phyloP scores from a whole-genome alignment of 2,797 vertebrate species.

The Arrhamphus sclerolepis region DNA sequence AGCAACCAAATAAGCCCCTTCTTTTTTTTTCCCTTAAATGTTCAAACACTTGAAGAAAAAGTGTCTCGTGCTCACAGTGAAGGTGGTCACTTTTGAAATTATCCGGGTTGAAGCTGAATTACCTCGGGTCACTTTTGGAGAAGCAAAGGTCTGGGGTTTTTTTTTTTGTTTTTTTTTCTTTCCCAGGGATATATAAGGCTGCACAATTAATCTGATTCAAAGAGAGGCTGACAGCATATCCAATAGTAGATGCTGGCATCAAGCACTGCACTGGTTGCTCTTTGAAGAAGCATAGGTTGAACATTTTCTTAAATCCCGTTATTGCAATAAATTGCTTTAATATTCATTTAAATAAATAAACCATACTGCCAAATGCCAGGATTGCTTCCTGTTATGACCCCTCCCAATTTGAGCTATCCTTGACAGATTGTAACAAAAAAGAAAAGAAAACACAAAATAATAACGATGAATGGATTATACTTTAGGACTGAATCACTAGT shows the following conservation, averaged over 20 bases:
- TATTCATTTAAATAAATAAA: slow-evolving; percentile 2
- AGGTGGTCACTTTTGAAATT: too few species aligned
- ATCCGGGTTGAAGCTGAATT: too few species aligned
- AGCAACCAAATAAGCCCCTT: slow-evolving; percentile 31
- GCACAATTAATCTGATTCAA: slow-evolving; percentile 38
- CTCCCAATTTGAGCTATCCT: slow-evolving; percentile 24
- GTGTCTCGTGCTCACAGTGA: too few species aligned
- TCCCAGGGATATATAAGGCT: slow-evolving; percentile 30
- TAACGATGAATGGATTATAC: neutral
- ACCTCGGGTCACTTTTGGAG: too few species aligned
- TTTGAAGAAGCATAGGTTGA: slow-evolving; percentile 26
- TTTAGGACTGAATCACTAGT: neutral
- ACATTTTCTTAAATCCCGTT: slow-evolving; percentile 40
- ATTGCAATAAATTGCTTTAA: slow-evolving; percentile 17
- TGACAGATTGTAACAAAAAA: slow-evolving; percentile 9
- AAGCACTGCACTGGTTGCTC: slow-evolving; percentile 28
- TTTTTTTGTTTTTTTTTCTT: too few species aligned
- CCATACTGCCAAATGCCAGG: slow-evolving; percentile 37
- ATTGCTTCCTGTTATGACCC: slow-evolving; percentile 65
- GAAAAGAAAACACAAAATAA: neutral
- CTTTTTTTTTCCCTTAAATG: slow-evolving; percentile 26
- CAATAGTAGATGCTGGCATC: slow-evolving; percentile 42
- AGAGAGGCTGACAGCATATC: slow-evolving; percentile 19
- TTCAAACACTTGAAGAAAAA: slow-evolving; percentile 6
- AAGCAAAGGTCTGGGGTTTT: too few species aligned